Evolutionary conservation across 2,113 vertebrate species (phyloP), one percentile per base, ranked within the genome.

Genomic region (Herpailurus yagouaroundi): DNA sequence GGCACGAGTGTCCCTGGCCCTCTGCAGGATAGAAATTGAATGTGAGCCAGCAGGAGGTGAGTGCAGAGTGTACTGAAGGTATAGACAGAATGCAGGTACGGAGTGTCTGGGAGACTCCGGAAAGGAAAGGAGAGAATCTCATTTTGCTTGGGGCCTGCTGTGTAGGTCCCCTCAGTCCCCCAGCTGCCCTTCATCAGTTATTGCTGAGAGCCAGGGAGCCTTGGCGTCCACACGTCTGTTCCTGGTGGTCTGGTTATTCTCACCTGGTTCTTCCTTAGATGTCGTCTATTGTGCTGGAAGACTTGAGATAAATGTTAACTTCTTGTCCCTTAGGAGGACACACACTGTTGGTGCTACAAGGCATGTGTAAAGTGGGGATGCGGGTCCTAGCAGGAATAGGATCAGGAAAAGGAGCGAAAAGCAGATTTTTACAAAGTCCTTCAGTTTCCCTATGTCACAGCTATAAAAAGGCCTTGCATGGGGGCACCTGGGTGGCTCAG

Each of bases 51-150:
- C 73, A 7, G 12, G 38, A 45, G 38, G 13, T 15, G 73, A 16
- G 27, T 2, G 25, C 73, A 45, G 73, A 2, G 13, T 27, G 7
- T 29, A 29, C 4, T 15, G 68, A 18, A 21, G n/a, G 73, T 14
- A 0, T 8, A 68, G 38, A 41, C 12, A 29, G 73, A 27, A 38
- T 2, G 38, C 38, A 1, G 38, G 38, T 45, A 2, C 0, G 3
- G 29, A 36, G 13, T 27, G 73, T 29, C 73, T 27, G 73, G 73
- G 38, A 76, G 38, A 45, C 38, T 45, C 38, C 1, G 36, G 21
- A 41, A 13, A 15, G 71, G 71, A 41, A 45, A 76, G 73, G 73
- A 45, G 73, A 7, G 38, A 45, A 25, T 8, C 73, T 29, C 6
- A 0, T 76, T 13, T 68, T n/a, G 66, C 27, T 45, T 8, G 13